Conservation (phyloP, 2,888 invertebrate genomes). For the Bhutanitis thaidina region DNA sequence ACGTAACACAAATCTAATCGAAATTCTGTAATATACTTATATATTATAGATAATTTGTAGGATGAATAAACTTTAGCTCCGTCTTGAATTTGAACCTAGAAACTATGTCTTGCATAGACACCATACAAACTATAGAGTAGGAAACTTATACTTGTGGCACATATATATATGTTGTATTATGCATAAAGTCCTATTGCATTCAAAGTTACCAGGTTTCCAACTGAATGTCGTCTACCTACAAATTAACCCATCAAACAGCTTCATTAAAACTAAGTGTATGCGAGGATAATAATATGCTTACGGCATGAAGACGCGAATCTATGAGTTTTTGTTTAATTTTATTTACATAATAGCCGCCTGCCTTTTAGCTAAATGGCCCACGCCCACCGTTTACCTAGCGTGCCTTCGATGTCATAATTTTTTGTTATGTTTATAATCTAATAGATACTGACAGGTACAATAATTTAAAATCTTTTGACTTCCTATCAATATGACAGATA, state of each 20-base stretch:
- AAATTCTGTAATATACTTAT: too few relatives aligned
- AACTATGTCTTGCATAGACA: too few relatives aligned
- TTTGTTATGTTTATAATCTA: constrained; percentile 15
- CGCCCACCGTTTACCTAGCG: constrained; percentile 20
- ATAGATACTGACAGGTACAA: constrained; percentile 14
- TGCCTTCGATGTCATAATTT: background rate
- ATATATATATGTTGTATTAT: background rate
- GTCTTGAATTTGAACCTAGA: too few relatives aligned
- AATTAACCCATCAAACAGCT: constrained; percentile 1
- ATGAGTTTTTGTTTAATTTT: constrained; percentile 18
- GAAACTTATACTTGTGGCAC: background rate
- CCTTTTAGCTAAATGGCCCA: constrained; percentile 19
- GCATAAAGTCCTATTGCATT: too few relatives aligned
- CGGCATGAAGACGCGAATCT: background rate
- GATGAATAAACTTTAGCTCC: too few relatives aligned
- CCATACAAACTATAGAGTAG: background rate
- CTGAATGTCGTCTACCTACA: background rate
- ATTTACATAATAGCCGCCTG: constrained; percentile 14
- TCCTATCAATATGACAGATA: too few relatives aligned
- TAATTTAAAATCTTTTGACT: constrained; percentile 1
- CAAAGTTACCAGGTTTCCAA: too few relatives aligned
- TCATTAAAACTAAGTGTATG: background rate
- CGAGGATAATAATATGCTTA: constrained; percentile 11
- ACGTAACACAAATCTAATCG: too few relatives aligned
- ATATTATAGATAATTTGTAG: too few relatives aligned